Conservation (phyloP, 2,888 invertebrate species). For the Plebejus argus region DNA sequence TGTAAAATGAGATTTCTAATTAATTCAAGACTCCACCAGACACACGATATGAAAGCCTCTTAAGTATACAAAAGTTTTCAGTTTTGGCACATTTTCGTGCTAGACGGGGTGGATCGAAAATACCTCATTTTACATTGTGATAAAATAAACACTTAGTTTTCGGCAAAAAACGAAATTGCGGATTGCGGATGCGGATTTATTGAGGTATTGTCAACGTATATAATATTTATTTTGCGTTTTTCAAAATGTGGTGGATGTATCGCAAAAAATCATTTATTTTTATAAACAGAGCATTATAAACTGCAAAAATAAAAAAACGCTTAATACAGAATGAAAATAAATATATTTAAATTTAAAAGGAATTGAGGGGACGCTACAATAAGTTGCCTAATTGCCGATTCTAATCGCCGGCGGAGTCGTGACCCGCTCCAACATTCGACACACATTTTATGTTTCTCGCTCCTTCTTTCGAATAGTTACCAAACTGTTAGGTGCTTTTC, state of each 20-base stretch:
- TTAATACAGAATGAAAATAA: background rate
- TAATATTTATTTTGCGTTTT: background rate
- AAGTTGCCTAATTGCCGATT: slow-evolving; percentile 27
- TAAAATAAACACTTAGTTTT: background rate
- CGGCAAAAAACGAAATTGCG: too few species aligned
- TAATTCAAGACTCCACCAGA: slow-evolving; percentile 9
- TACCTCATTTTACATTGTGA: background rate
- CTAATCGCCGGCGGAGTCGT: slow-evolving; percentile 25
- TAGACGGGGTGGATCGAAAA: background rate
- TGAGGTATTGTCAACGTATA: background rate
- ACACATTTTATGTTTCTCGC: slow-evolving; percentile 28
- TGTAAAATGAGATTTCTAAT: slow-evolving; percentile 28
- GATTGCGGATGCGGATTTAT: too few species aligned
- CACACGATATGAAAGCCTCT: background rate
- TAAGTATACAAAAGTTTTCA: background rate
- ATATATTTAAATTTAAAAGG: slow-evolving; percentile 21
- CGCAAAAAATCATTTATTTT: background rate
- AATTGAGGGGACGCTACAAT: slow-evolving; percentile 22
- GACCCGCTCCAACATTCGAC: slow-evolving; percentile 26
- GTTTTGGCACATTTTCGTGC: background rate
- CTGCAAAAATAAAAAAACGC: background rate
- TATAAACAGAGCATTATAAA: background rate
- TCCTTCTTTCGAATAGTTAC: slow-evolving; percentile 6
- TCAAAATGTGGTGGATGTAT: background rate
- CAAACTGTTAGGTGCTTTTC: slow-evolving; percentile 2